Percentiles rank a stretch among this genome's conserved stretches.
Evolutionary conservation across 92 coral and sea anemone genomes (phyloP).

Genomic region (Siderastrea radians): DNA sequence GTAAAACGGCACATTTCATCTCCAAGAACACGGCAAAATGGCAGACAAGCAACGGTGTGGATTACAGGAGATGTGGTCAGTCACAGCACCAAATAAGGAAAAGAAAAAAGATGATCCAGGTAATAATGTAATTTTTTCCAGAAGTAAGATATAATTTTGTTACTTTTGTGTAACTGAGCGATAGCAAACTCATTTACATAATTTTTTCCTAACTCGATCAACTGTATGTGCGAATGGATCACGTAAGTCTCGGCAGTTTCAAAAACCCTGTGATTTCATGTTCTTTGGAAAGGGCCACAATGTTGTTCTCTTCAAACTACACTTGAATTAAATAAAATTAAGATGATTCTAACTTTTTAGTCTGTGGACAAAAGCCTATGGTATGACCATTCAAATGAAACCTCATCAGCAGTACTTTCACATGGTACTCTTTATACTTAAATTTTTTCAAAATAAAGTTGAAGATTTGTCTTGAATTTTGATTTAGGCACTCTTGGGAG

Average conservation of each 20-base stretch:
- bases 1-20: conserved; percentile 29
- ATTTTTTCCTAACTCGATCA: conserved; percentile 21
- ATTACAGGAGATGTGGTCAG: conserved; percentile 31
- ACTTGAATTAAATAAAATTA: conserved; percentile 24
- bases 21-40: conserved; percentile 34
- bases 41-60: conserved; percentile 33
- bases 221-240: conserved; percentile 25
- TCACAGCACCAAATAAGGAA: conserved; percentile 35
- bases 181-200: conserved; percentile 44
- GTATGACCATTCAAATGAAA: too few relatives aligned
- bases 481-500: too few relatives aligned
- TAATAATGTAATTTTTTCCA: conserved; percentile 34
- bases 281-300: conserved; percentile 4
- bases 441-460: too few relatives aligned
- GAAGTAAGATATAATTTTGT: conserved; percentile 27
- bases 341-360: too few relatives aligned
- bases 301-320: conserved; percentile 23
- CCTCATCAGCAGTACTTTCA: too few relatives aligned
- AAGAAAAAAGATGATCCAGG: conserved; percentile 38
- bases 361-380: too few relatives aligned
- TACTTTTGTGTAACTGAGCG: conserved; percentile 25
- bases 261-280: background rate
- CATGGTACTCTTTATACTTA: too few relatives aligned
- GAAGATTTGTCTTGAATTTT: too few relatives aligned
- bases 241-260: background rate